Evolutionary conservation across 2,797 vertebrate genomes (phyloP).

Genomic region (Syngnathus rostellatus): DNA sequence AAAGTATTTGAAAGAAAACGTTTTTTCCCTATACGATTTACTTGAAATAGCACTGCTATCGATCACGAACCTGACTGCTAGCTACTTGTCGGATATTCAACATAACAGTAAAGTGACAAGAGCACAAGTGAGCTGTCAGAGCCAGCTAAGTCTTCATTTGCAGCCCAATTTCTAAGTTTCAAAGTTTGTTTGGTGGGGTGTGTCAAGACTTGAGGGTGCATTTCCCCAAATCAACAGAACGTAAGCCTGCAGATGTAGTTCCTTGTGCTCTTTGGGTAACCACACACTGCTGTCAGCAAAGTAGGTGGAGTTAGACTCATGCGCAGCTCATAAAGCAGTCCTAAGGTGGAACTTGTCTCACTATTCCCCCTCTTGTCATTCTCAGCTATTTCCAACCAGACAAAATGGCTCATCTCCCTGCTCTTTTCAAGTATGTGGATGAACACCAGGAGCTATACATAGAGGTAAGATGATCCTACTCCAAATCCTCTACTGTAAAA

Average conservation of each 20-base stretch:
- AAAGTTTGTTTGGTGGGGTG: too few relatives aligned
- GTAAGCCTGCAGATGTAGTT: not conserved
- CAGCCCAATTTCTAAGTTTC: too few relatives aligned
- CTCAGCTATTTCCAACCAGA: slow-evolving; percentile 23
- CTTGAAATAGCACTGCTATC: not conserved
- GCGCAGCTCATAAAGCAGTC: not conserved
- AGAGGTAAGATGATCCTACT: slow-evolving; percentile 63
- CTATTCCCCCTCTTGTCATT: slow-evolving; percentile 21
- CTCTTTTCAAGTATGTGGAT: slow-evolving; percentile 86
- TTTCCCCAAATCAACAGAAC: not conserved
- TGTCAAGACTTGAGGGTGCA: too few relatives aligned
- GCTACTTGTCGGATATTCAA: not conserved
- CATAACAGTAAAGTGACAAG: too few relatives aligned
- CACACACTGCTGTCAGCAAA: slow-evolving; percentile 2
- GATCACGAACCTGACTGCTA: not conserved
- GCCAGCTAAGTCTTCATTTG: too few relatives aligned
- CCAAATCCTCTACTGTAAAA: too few relatives aligned
- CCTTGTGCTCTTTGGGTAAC: not conserved
- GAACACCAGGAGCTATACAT: slow-evolving; percentile 85
- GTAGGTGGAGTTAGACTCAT: slow-evolving; percentile 27
- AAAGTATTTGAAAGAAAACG: not conserved
- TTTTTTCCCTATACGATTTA: not conserved
- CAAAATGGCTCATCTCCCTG: slow-evolving; percentile 76
- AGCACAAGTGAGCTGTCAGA: too few relatives aligned
- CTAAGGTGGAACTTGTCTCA: not conserved